phyloP scores from a whole-genome alignment of 1,140 invertebrate species.

The Meloidogyne chitwoodi region DNA sequence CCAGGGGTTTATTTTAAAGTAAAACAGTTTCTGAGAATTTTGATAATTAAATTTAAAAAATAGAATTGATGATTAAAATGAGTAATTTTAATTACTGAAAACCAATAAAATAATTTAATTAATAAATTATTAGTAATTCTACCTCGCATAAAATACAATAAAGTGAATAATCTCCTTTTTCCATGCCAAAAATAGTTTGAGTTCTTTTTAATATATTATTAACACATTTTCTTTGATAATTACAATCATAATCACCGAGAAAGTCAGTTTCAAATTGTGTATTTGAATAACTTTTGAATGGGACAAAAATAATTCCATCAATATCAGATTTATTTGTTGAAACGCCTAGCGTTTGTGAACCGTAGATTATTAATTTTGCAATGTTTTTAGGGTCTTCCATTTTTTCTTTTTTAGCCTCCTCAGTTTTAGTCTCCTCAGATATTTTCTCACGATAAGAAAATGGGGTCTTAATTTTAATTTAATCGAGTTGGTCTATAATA shows the following conservation, averaged over 20 bases:
- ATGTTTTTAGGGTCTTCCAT: background rate
- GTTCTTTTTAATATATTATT: background rate
- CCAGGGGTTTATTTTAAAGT: no score
- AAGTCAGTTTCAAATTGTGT: background rate
- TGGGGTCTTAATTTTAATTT: background rate
- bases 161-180: background rate
- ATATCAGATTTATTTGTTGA: background rate
- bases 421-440: no score
- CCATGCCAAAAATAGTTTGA: background rate
- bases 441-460: no score
- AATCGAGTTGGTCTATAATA: no score
- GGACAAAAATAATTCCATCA: background rate
- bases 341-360: background rate
- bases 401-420: no score
- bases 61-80: no score
- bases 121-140: no score
- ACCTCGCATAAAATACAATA: background rate
- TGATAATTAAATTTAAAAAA: no score
- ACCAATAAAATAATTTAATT: no score
- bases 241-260: background rate
- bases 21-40: no score
- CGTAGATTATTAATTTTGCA: background rate
- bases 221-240: background rate
- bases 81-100: no score
- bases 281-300: background rate